Conservation (phyloP, 2,797 vertebrate species). For the Anableps anableps region DNA sequence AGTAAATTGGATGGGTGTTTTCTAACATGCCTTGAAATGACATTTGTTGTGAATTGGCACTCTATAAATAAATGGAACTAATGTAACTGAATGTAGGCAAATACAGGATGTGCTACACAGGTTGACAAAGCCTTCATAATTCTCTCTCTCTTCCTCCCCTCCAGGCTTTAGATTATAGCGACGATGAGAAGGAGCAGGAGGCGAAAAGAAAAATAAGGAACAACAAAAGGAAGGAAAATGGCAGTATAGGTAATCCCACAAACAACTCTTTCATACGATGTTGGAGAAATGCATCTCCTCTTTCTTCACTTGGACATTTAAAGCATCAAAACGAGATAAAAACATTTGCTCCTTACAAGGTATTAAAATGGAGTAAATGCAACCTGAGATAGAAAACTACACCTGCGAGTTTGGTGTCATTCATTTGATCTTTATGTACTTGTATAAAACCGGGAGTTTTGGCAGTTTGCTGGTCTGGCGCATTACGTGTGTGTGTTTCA, state of each 20-base stretch:
- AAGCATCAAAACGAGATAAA: too few relatives aligned
- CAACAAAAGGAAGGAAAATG: constrained; percentile 68
- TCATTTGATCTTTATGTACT: background rate
- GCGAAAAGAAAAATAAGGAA: constrained; percentile 85
- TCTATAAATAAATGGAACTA: background rate
- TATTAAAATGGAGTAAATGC: too few relatives aligned
- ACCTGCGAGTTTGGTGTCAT: background rate
- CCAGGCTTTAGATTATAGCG: constrained; percentile 92
- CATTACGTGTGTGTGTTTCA: too few relatives aligned
- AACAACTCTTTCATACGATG: background rate
- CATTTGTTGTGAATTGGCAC: too few relatives aligned
- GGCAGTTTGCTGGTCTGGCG: too few relatives aligned
- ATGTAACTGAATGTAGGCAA: background rate
- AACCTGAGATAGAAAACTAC: too few relatives aligned
- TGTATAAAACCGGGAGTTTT: background rate
- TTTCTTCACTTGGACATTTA: background rate
- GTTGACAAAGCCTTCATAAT: background rate
- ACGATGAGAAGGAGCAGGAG: constrained; percentile 89
- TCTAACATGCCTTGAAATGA: too few relatives aligned
- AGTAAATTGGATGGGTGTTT: background rate
- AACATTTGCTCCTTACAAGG: too few relatives aligned
- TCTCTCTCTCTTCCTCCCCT: background rate
- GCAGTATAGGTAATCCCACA: constrained; percentile 35
- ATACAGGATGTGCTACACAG: background rate
- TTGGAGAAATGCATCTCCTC: background rate